Percentiles rank a stretch among this genome's conserved stretches.
phyloP scores from a whole-genome alignment of 2,797 vertebrate species.

The Microchirus variegatus region DNA sequence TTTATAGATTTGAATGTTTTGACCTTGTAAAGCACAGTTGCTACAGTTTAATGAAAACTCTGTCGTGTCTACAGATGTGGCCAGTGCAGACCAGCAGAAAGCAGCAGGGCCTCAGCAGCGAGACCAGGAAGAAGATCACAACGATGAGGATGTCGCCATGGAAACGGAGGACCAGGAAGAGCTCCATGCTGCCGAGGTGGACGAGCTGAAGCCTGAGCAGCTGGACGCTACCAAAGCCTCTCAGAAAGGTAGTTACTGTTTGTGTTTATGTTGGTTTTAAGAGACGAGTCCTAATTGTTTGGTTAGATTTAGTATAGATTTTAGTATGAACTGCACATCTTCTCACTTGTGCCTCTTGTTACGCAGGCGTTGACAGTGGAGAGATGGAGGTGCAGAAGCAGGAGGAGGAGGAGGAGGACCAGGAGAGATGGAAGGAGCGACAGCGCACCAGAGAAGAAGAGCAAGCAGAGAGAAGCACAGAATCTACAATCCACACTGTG shows the following conservation, averaged over 20 bases:
- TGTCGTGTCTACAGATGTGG: slow-evolving; percentile 82
- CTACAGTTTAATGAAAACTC: too few relatives aligned
- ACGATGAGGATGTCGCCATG: slow-evolving; percentile 82
- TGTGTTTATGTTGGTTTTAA: neutral
- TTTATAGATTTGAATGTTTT: neutral
- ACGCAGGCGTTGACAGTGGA: slow-evolving; percentile 78
- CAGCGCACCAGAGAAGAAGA: slow-evolving; percentile 63
- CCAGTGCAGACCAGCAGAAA: slow-evolving; percentile 90
- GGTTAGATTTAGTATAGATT: neutral
- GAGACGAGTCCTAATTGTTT: neutral
- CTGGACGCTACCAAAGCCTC: slow-evolving; percentile 72
- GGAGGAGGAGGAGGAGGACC: slow-evolving; percentile 69
- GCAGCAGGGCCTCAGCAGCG: slow-evolving; percentile 67
- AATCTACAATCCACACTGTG: slow-evolving; percentile 91
- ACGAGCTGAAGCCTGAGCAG: slow-evolving; percentile 88
- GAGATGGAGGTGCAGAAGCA: slow-evolving; percentile 82
- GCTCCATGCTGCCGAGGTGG: slow-evolving; percentile 76
- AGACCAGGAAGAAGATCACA: slow-evolving; percentile 69
- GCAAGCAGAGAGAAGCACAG: slow-evolving; percentile 80
- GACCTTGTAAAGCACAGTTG: too few relatives aligned
- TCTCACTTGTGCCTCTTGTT: neutral
- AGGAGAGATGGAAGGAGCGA: slow-evolving; percentile 55
- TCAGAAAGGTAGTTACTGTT: slow-evolving; percentile 66
- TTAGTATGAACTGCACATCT: neutral
- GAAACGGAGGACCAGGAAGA: slow-evolving; percentile 84